phyloP scores from a whole-genome alignment of 2,797 vertebrate species.

The Acanthornis magna region DNA sequence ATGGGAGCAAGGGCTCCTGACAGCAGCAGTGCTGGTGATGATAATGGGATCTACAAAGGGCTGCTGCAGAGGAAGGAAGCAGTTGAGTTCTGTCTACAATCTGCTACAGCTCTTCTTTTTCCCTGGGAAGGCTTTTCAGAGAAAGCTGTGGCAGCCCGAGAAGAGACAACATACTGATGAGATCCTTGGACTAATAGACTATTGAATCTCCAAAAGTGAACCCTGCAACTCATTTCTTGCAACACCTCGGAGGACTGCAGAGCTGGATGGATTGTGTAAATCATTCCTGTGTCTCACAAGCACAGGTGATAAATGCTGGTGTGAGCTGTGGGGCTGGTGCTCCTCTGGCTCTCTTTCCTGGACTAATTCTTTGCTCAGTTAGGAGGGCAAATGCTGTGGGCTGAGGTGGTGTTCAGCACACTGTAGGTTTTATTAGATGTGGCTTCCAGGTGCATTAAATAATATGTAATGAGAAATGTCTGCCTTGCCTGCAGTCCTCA shows the following conservation, averaged over 20 bases:
- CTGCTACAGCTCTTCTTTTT: background rate
- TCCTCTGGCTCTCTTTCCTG: background rate
- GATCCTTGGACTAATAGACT: background rate
- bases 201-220: background rate
- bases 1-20: background rate
- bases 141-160: background rate
- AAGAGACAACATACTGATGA: background rate
- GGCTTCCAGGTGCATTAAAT: background rate
- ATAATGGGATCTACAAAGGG: background rate
- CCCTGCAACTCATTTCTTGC: background rate
- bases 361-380: background rate
- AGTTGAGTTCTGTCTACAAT: background rate
- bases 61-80: background rate
- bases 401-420: background rate
- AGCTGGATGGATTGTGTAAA: background rate
- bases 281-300: background rate
- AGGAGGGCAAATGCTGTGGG: background rate
- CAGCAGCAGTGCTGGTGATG: background rate
- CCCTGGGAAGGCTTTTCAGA: background rate
- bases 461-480: background rate
- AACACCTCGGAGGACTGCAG: background rate
- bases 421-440: background rate
- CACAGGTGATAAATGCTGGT: rapidly evolving
- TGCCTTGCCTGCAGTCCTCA: background rate
- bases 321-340: background rate